These are phyloP conservation scores for Elachura formosa DNA, from an alignment of 2,113 vertebrate species.

Conservation along the genomic window DNA sequence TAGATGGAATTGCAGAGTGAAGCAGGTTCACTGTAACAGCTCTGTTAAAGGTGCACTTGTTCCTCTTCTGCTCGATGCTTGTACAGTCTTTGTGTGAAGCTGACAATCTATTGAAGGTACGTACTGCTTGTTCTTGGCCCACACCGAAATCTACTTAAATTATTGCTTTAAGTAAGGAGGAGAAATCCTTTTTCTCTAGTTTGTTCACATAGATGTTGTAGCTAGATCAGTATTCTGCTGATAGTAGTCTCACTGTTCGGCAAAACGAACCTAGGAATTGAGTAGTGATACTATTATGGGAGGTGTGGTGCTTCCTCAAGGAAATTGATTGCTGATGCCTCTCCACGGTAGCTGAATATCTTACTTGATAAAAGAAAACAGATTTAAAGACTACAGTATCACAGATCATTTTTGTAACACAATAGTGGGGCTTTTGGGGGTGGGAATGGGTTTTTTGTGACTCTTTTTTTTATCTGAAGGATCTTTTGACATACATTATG, in stretches of 20 bases:
- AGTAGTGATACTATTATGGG: neutral
- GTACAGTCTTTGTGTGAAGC: neutral
- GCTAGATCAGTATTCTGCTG: neutral
- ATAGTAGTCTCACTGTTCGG: neutral
- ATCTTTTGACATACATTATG: neutral
- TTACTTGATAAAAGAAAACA: neutral
- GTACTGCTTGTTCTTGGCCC: neutral
- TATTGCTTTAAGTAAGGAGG: neutral
- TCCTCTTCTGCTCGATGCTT: neutral
- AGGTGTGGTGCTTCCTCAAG: neutral
- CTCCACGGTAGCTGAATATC: rapidly evolving
- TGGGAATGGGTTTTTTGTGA: neutral
- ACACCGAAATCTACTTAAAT: neutral
- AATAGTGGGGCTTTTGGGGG: rapidly evolving
- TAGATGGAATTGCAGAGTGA: neutral
- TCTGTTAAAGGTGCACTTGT: neutral
- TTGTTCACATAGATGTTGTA: neutral
- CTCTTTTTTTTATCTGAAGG: neutral
- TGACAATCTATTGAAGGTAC: neutral
- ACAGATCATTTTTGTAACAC: neutral
- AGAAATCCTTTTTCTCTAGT: neutral
- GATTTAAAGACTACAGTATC: neutral
- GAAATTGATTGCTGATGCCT: neutral
- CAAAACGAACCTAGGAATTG: neutral
- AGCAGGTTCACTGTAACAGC: neutral